Evolutionary conservation across 2,797 vertebrate species (phyloP), one percentile per base, ranked within the genome.

Genomic region (Meda fulgida): DNA sequence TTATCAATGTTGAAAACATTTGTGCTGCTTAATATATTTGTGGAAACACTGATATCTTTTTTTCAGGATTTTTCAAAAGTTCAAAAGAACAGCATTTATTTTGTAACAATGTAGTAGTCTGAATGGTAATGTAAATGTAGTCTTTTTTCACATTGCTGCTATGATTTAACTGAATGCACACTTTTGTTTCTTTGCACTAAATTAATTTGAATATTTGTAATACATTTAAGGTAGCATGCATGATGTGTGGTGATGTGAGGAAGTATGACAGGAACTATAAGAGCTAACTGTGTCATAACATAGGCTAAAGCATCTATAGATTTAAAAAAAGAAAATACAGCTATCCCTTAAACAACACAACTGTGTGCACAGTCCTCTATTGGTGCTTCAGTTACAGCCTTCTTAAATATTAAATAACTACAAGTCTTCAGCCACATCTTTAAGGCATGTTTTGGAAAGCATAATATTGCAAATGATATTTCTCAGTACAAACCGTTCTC

Each of bases 391-490:
- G 31, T 60, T 18, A 26, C 34, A 78, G 53, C 23, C 36, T 40
- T 78, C 23, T 40, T 26, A 60, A 58, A 55, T 76, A 55, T 53
- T 75, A 76, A 34, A 76, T 16, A 46, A 14, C 14, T 48, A 36
- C 48, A 16, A 60, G 75, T 40, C 4, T n/a, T 78, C 23, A 60
- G n/a, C 23, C 36, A 58, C 73, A 78, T 60, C 36, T 77, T 60
- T 26, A 78, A 78, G 55, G 40, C 55, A 60, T 29, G 76, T 60
- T 78, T 78, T 60, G 76, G 76, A 78, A 78, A 78, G 76, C 75
- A 19, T 58, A 78, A 26, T 40, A 60, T 60, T 78, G 36, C 36
- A 78, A 78, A 60, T 78, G 5, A 60, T 78, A 78, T 78, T 78
- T 63, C 76, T 60, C 34, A 29, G 76, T 78, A 60, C 55, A 78